Base-by-base conservation (phyloP, 2,888 invertebrate species). In the Argyresthia goedartella region DNA sequence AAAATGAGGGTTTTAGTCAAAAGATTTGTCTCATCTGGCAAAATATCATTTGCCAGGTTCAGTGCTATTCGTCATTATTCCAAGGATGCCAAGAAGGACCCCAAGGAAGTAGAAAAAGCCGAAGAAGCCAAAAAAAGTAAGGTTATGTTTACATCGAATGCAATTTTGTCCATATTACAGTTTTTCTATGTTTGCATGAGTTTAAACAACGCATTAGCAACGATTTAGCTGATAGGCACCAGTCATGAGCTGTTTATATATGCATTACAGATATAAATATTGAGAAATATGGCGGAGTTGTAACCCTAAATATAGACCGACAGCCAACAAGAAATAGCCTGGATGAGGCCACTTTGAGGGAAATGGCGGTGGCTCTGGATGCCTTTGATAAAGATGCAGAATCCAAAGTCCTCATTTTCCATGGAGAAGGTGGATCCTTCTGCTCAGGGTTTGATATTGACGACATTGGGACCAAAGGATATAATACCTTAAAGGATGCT, bases 381-480 rank as follows among this genome's bases (percentile, higher is more conserved):
- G 82, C 87, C 13, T 98, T 97, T 77, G 96, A 98, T 59, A 88
- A 91, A 35, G 95, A 97, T 68, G 76, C 89, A 0, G 78, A 88
- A 0, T 85, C 93, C 0, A 80, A 87, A 56, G 93, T 93, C 4
- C 93, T 93, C 8, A 91, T 99, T 1, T 80, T 99, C 1, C 90
- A 96, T 72, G 98, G 98, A 8, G 90, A 91, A 65, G 97, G 97
- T n/a, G 97, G 97, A 0, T 94, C 93, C 53, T 98, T 99, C 76
- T 97, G 96, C 75, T 91, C 97, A 2, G 98, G 98, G 0, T 95
- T 92, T 71, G 97, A 98, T 76, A 88, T 98, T 51, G 87, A 92
- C 51, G 94, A 96, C 67, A 81, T 97, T 52, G 90, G 58, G 43
- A 69, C 64, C 54, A 88, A 73, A 54, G 85, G 77, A 57, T 88